Percentiles rank a stretch among this genome's conserved stretches.
Evolutionary conservation across 2,888 invertebrate genomes (phyloP).

Genomic region (Apodemia mormo): DNA sequence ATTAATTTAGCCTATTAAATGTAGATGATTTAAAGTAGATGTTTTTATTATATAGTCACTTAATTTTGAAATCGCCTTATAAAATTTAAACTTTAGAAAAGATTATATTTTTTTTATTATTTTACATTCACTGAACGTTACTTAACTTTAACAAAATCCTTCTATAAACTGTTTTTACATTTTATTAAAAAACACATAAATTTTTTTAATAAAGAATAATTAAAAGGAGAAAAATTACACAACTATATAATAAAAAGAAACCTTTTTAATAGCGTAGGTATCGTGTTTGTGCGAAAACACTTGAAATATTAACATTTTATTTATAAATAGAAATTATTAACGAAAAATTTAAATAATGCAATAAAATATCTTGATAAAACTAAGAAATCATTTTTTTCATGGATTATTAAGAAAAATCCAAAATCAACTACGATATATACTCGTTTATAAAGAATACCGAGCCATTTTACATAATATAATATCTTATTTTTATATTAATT

Average conservation of each 20-base stretch:
- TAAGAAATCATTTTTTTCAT: no score
- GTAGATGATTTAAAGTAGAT: not conserved
- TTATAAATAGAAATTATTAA: not conserved
- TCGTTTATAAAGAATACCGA: no score
- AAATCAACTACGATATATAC: no score
- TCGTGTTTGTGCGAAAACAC: not conserved
- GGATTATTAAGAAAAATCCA: no score
- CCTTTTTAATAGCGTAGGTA: not conserved
- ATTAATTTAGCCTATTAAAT: not conserved
- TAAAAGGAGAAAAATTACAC: not conserved
- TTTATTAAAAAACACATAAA: not conserved
- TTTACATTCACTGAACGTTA: not conserved
- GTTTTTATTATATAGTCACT: not conserved
- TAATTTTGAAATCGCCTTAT: no score
- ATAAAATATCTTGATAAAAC: no score
- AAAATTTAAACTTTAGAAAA: no score
- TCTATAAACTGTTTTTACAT: not conserved
- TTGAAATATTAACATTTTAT: not conserved
- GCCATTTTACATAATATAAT: not conserved
- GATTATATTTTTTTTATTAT: slow-evolving; percentile 2
- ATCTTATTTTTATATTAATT: not conserved
- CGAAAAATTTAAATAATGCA: not conserved
- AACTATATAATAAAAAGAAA: not conserved
- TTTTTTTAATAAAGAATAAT: not conserved
- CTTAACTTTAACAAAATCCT: not conserved